Evolutionary conservation across 2,113 vertebrate species (phyloP), one percentile per base, ranked within the genome.

Genomic region (Bos indicus): DNA sequence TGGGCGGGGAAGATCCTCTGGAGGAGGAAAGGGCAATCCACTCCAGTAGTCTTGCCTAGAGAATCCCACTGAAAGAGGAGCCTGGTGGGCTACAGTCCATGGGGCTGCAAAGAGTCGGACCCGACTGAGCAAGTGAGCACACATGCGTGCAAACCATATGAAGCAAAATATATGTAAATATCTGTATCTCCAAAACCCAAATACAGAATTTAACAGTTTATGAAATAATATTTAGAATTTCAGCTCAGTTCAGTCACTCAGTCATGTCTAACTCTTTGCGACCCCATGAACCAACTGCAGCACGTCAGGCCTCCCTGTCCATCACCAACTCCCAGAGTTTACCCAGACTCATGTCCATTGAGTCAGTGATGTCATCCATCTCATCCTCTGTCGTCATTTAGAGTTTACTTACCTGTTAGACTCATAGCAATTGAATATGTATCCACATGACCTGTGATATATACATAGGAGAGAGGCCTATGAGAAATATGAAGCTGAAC

Each of bases 211-310:
- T 62, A 78, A 57, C 23, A 51, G 26, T 67, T 91, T 48, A 78
- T 62, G 9, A 15, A 84, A 12, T 9, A 78, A 91, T 85, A 56
- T 51, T 64, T 11, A 48, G 14, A 40, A 11, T 94, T 85, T 78
- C 67, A 6, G n/a, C 40, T 71, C 33, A 71, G n/a, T 71, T 71
- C n/a, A 74, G 10, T 23, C 10, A 23, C 67, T 23, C 21, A 23
- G 10, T 21, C 6, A 2, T 74, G 67, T 40, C 67, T 0, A 0
- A 40, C 67, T 71, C n/a, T 67, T 67, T 74, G 67, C 0, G 0
- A 74, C 19, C 67, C 67, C 67, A 23, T 23, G 21, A 40, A 74
- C 67, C 0, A 9, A 48, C 48, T 48, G 48, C 48, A 36, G 19
- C 67, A 71, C 0, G 0, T n/a, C 67, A 71, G 19, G 5, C 19